Evolutionary conservation across 1,140 invertebrate genomes (phyloP), one percentile per base, ranked within the genome.

Genomic region (Meloidogyne floridensis): DNA sequence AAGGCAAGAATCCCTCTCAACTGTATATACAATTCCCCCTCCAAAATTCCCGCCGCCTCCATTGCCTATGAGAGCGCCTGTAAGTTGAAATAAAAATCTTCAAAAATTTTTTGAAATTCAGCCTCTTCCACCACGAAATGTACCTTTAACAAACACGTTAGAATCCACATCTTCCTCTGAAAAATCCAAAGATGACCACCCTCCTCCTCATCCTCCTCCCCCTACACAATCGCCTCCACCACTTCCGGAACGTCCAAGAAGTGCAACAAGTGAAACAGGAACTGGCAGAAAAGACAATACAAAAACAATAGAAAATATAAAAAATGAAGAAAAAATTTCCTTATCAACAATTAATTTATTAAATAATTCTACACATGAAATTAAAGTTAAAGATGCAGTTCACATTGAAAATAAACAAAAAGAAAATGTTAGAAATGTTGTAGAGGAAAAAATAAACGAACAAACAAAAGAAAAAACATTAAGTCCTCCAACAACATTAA

Each of bases 61-160:
- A 18, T 69, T 79, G 20, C 77, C 77, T 20, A 20, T 72, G 6
- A 79, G 65, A 53, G 65, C 77, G 11, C 77, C 77, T 11, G 72
- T 69, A 53, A 71, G 51, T n/a, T 69, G 3, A 13, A 56, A 15
- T 71, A 20, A 78, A 79, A 79, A 51, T 47, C 5, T 47, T 4
- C 6, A 3, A 47, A 47, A 43, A 10, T 53, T 79, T 79, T 72
- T 71, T 54, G 6, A 74, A 74, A 18, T 74, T 72, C 11, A 79
- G 77, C 77, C 77, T 13, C 72, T 79, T 43, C 77, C 77, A 13
- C 77, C 77, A 4, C 15, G 76, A 83, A 3, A 76, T 73, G 53
- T 32, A 6, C 43, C 59, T n/a, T 65, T 65, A 65, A 65, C 77
- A 9, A 59, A 9, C 5, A 51, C 42, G n/a, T 11, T 43, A 3